Evolutionary conservation across 2,113 vertebrate species (phyloP).

Genomic region (Sebastes schlegelii): DNA sequence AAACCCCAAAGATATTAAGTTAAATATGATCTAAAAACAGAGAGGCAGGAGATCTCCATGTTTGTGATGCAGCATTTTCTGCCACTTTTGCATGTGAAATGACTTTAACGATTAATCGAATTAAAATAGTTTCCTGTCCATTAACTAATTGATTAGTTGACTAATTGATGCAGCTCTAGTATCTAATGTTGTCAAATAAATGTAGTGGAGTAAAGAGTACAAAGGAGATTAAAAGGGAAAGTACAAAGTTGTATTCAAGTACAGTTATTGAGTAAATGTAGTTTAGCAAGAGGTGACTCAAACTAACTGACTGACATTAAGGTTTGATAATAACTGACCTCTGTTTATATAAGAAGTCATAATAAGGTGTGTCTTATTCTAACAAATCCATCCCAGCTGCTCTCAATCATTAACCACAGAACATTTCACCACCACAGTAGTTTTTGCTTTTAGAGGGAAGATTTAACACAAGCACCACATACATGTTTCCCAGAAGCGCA

Average conservation of each 20-base stretch:
- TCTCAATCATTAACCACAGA: conserved; percentile 8
- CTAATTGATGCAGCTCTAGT: no score
- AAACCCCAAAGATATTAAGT: no score
- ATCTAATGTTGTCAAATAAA: neutral
- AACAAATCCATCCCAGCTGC: neutral
- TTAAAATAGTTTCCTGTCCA: no score
- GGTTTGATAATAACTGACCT: neutral
- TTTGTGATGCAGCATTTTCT: no score
- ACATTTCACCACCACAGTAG: neutral
- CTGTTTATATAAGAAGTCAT: neutral
- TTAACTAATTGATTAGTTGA: no score
- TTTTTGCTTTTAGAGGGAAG: neutral
- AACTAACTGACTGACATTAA: neutral
- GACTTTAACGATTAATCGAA: no score
- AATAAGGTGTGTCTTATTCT: conserved; percentile 20
- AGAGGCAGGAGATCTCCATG: no score
- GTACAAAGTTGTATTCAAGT: no score
- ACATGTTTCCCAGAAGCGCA: neutral
- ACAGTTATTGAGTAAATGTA: no score
- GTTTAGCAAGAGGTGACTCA: neutral
- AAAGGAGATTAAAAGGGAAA: neutral
- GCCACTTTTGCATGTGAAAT: no score
- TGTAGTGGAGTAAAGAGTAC: neutral
- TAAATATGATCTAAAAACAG: no score
- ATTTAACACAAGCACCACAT: neutral